These are phyloP conservation scores for Anguilla japonica DNA, from an alignment of 2,113 vertebrate species.

Conservation along the genomic window DNA sequence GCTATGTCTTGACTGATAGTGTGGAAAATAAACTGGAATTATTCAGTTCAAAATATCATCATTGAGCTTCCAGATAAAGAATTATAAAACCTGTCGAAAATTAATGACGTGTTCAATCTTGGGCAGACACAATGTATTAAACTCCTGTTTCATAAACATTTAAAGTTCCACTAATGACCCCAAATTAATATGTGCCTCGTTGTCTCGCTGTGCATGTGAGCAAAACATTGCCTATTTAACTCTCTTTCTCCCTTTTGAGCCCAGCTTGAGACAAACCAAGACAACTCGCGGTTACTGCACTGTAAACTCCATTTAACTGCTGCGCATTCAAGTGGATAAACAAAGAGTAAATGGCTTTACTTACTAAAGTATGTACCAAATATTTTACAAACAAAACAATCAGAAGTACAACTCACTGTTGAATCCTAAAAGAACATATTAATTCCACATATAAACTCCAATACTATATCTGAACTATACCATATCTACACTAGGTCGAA, in stretches of 20 bases:
- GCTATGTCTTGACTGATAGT: slow-evolving; percentile 16
- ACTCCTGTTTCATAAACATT: slow-evolving; percentile 27
- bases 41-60: slow-evolving; percentile 31
- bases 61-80: slow-evolving; percentile 30
- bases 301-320: background rate
- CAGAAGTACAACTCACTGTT: background rate
- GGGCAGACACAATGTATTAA: slow-evolving; percentile 20
- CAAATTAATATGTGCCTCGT: slow-evolving; percentile 32
- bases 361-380: background rate
- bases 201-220: slow-evolving; percentile 1
- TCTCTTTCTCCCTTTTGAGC: background rate
- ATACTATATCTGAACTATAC: too few species aligned
- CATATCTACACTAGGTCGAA: too few species aligned
- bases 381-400: background rate
- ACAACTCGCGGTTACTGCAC: background rate
- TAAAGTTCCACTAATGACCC: slow-evolving; percentile 24
- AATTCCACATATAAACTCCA: too few species aligned
- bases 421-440: background rate
- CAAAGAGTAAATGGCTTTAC: background rate
- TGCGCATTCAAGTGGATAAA: background rate
- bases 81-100: slow-evolving; percentile 25
- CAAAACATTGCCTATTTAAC: background rate
- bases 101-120: slow-evolving; percentile 29
- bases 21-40: slow-evolving; percentile 28
- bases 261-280: background rate